phyloP scores from a whole-genome alignment of 2,113 vertebrate species.

The Donacobius atricapilla region DNA sequence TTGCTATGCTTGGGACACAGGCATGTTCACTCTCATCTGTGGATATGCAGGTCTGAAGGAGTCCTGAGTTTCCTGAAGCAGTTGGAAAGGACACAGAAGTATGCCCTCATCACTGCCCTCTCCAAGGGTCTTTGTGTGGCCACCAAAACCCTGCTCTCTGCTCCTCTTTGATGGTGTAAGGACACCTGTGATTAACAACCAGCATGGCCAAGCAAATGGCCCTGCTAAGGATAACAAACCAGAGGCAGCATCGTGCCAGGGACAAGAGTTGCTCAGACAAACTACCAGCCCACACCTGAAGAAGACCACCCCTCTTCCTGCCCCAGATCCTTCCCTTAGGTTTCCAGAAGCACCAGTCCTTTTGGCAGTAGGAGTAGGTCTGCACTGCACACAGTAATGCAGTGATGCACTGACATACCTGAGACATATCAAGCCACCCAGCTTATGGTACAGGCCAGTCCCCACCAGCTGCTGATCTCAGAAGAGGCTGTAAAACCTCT shows the following conservation, averaged over 20 bases:
- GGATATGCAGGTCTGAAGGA: not conserved
- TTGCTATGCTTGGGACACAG: not conserved
- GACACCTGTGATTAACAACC: not conserved
- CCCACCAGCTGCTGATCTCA: not conserved
- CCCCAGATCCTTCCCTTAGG: not conserved
- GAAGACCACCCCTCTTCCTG: not conserved
- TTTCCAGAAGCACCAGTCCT: not conserved
- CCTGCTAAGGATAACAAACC: not conserved
- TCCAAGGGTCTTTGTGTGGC: not conserved
- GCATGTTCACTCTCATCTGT: accelerated
- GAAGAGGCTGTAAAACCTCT: not conserved
- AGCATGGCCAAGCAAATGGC: accelerated
- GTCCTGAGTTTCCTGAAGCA: not conserved
- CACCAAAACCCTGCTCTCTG: not conserved
- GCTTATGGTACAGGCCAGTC: not conserved
- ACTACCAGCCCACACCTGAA: not conserved
- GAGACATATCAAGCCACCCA: not conserved
- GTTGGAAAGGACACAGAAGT: not conserved
- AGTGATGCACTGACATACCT: not conserved
- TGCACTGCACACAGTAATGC: not conserved
- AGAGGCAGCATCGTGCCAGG: not conserved
- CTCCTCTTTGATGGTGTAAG: not conserved
- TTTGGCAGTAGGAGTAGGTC: not conserved
- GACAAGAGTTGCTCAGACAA: not conserved
- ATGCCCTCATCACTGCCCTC: not conserved